Evolutionary conservation across 1,140 invertebrate species (phyloP).

Genomic region (Trichomalopsis sarcophagae): DNA sequence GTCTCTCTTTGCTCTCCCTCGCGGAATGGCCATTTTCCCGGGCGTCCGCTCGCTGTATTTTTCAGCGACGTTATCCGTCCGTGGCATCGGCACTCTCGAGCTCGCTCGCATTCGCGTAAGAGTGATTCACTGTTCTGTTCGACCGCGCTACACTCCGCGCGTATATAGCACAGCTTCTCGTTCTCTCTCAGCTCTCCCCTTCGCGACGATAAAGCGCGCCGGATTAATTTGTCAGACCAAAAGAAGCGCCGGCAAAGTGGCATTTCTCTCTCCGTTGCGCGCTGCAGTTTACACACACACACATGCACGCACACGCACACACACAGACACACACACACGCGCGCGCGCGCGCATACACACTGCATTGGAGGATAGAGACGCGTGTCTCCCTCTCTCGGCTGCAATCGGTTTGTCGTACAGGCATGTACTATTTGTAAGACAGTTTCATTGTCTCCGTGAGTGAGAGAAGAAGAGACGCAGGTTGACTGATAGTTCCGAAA

Average conservation of each 20-base stretch:
- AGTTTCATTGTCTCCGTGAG: conserved; percentile 23
- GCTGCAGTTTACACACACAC: neutral
- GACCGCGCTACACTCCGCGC: neutral
- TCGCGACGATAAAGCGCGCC: conserved; percentile 44
- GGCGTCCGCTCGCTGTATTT: conserved; percentile 23
- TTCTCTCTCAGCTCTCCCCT: conserved; percentile 36
- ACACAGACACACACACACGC: too few relatives aligned
- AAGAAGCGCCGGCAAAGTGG: conserved; percentile 46
- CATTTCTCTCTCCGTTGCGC: conserved; percentile 24
- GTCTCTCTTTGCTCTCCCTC: conserved; percentile 52
- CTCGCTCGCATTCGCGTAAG: conserved; percentile 9
- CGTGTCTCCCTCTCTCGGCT: conserved; percentile 4
- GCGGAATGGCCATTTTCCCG: conserved; percentile 40
- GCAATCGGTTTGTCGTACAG: conserved; percentile 40
- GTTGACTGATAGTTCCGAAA: conserved; percentile 38
- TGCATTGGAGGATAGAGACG: too few relatives aligned
- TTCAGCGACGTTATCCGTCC: conserved; percentile 47
- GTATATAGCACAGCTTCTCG: conserved; percentile 12
- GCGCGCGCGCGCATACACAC: too few relatives aligned
- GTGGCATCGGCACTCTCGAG: conserved; percentile 30
- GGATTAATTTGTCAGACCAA: conserved; percentile 52
- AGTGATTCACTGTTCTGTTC: conserved; percentile 42
- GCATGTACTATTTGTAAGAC: conserved; percentile 48
- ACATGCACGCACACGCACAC: too few relatives aligned
- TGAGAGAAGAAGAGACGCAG: neutral